A percentile compares a stretch with the other conserved stretches of the same genome.
phyloP scores from a whole-genome alignment of 2,888 invertebrate species.

The Mantis religiosa region DNA sequence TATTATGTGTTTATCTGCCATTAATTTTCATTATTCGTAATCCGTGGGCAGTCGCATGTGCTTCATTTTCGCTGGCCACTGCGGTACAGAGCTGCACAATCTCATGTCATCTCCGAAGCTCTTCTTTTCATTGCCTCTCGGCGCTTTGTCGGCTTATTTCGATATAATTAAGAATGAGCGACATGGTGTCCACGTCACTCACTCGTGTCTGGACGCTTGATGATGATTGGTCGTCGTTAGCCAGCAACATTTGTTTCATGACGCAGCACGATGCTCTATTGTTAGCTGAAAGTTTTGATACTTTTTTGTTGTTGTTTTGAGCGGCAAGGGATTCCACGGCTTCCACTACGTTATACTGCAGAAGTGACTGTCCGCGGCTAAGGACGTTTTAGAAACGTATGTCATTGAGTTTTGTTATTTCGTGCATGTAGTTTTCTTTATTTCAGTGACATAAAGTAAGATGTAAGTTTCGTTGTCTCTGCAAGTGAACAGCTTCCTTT shows the following conservation, averaged over 20 bases:
- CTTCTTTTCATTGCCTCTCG: neutral
- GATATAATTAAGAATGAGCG: conserved; percentile 30
- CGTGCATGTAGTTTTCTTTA: no score
- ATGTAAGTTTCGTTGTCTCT: no score
- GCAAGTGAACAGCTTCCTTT: no score
- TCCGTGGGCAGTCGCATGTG: neutral
- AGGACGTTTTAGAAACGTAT: no score
- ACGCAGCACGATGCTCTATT: conserved; percentile 31
- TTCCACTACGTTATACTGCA: neutral
- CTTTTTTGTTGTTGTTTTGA: conserved; percentile 3
- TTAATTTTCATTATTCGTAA: no score
- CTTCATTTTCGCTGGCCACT: neutral
- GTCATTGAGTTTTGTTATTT: no score
- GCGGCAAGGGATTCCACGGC: neutral
- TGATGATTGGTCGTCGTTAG: conserved; percentile 30
- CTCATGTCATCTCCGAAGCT: conserved; percentile 2
- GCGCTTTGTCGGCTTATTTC: conserved; percentile 29
- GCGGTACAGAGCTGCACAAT: neutral
- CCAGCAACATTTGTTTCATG: conserved; percentile 30
- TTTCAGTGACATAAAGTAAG: no score
- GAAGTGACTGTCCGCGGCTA: neutral
- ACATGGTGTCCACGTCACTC: conserved; percentile 30
- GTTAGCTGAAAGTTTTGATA: conserved; percentile 14
- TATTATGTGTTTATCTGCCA: no score
- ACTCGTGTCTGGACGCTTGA: conserved; percentile 10